Evolutionary conservation across 2,797 vertebrate genomes (phyloP), one percentile per base, ranked within the genome.

Genomic region (Microctenopoma stevenorrisi): DNA sequence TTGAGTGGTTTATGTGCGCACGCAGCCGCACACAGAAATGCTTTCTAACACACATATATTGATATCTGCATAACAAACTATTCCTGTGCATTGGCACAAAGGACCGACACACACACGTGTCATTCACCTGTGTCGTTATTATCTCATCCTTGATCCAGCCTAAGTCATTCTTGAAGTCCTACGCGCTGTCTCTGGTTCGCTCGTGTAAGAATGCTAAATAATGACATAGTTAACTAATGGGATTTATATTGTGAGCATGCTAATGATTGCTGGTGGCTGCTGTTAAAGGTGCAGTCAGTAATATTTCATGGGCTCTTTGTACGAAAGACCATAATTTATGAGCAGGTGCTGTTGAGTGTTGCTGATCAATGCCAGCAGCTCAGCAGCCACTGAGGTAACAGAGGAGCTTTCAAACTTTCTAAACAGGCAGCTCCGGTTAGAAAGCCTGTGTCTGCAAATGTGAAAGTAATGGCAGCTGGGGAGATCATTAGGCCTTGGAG

Each of bases 151-250:
- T 25, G 38, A 58, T 60, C 18, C 69, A 49, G 50, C 63, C 72
- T 60, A 51, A 70, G 65, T 85, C 59, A 16, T 85, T 61, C 38
- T 64, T 76, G 55, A 81, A 62, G 49, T 64, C 68, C 47, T 51
- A 48, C 81, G 68, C 70, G 50, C 72, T 60, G 79, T 78, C 74
- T 65, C 79, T 62, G 75, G 77, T 66, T 69, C 67, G 74, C 78
- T 57, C 56, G 78, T 80, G 68, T 70, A 71, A 69, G 83, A 76
- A 84, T 82, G 81, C 69, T 83, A 86, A 90, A 86, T 73, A 72
- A 88, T 75, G 68, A 76, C 66, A 52, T 51, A 50, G 71, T 63
- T 49, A 51, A 12, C 82, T 78, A 83, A 90, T 86, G 79, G 68
- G 66, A 83, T 84, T 78, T 78, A 81, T 81, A 68, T 66, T 53